These are phyloP conservation scores for Rhadina sibilatrix DNA, from an alignment of 2,113 vertebrate species.

Conservation along the genomic window DNA sequence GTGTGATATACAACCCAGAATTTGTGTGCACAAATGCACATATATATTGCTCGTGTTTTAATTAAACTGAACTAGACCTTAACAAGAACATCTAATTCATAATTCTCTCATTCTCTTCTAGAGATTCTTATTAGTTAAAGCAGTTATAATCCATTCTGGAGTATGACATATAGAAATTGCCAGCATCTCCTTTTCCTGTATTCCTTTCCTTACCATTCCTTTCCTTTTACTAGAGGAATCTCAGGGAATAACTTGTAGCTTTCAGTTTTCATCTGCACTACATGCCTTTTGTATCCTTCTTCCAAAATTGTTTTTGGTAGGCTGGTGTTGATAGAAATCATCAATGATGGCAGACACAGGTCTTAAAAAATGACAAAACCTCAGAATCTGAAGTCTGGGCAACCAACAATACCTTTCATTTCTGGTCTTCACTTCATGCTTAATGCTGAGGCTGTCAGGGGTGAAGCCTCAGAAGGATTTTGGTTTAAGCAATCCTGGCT, in stretches of 20 bases:
- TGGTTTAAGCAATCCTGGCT: not conserved
- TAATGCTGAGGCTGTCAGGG: not conserved
- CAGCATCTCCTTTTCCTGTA: not conserved
- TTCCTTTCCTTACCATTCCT: not conserved
- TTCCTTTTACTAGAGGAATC: not conserved
- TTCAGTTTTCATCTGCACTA: not conserved
- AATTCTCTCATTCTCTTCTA: constrained; percentile 48
- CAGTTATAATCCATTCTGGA: constrained; percentile 60
- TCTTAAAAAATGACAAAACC: not conserved
- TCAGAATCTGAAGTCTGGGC: not conserved
- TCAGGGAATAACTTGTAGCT: not conserved
- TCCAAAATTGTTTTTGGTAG: not conserved
- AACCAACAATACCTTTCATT: not conserved
- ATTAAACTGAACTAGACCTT: constrained; percentile 77
- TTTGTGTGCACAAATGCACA: not conserved
- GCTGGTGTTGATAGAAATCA: not conserved
- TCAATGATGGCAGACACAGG: not conserved
- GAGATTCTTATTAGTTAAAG: constrained; percentile 60
- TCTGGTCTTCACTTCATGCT: not conserved
- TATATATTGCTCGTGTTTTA: constrained; percentile 61
- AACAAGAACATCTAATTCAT: constrained; percentile 68
- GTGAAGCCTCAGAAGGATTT: not conserved
- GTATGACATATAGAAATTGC: constrained; percentile 2
- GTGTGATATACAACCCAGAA: constrained; percentile 41
- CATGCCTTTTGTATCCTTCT: not conserved